These are phyloP conservation scores for Mythimna albipuncta DNA, from an alignment of 2,888 invertebrate genomes.

Conservation along the genomic window DNA sequence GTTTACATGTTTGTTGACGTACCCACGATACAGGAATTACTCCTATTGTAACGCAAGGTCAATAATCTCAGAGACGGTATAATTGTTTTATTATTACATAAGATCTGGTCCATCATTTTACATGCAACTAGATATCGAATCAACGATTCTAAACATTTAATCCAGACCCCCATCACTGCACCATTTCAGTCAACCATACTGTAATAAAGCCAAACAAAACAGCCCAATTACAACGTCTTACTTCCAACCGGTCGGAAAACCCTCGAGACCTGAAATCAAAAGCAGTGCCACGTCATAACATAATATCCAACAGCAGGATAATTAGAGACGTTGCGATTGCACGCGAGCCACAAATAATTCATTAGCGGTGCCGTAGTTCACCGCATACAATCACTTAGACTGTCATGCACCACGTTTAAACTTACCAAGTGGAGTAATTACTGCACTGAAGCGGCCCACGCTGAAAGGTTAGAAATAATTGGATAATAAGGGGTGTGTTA, in stretches of 20 bases:
- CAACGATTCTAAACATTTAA: neutral
- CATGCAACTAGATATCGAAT: neutral
- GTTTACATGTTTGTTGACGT: no score
- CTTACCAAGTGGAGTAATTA: conserved; percentile 82
- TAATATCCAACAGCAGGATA: conserved; percentile 72
- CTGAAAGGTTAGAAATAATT: conserved; percentile 90
- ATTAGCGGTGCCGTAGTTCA: conserved; percentile 81
- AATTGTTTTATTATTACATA: no score
- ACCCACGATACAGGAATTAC: no score
- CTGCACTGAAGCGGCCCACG: conserved; percentile 77
- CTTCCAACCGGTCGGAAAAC: conserved; percentile 48
- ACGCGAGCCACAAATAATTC: conserved; percentile 89
- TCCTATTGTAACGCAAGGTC: no score
- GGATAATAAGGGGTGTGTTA: conserved; percentile 86
- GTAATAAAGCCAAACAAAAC: conserved; percentile 32
- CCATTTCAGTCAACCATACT: conserved; percentile 15
- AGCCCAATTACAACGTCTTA: conserved; percentile 60
- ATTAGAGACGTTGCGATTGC: conserved; percentile 80
- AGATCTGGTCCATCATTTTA: no score
- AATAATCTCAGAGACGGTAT: no score
- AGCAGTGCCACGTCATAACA: conserved; percentile 75
- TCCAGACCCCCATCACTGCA: neutral
- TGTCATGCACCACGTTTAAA: conserved; percentile 88
- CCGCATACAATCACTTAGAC: conserved; percentile 88
- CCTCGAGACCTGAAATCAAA: conserved; percentile 65